Conservation (phyloP, 1,140 invertebrate species). For the Trichogramma pretiosum region DNA sequence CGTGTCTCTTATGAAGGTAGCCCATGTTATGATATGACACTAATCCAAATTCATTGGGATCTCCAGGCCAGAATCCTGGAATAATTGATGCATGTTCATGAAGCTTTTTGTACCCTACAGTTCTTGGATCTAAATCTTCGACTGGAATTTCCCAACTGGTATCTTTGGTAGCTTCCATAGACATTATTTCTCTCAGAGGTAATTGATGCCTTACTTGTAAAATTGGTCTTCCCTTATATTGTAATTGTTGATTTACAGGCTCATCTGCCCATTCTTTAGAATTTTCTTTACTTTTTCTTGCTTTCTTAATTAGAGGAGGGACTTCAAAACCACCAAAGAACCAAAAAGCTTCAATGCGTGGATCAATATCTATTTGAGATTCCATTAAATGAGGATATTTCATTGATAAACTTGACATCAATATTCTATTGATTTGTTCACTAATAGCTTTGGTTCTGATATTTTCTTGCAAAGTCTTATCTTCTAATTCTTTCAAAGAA, state of each 20-base stretch:
- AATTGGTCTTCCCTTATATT: conserved; percentile 57
- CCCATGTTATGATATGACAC: conserved; percentile 62
- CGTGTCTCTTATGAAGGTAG: conserved; percentile 42
- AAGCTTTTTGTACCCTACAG: conserved; percentile 46
- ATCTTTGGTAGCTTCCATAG: conserved; percentile 49
- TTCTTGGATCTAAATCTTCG: conserved; percentile 50
- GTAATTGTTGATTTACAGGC: conserved; percentile 53
- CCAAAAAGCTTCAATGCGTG: conserved; percentile 74
- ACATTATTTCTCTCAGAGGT: conserved; percentile 56
- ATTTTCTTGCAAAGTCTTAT: conserved; percentile 23
- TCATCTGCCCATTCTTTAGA: conserved; percentile 37
- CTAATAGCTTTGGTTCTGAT: conserved; percentile 46
- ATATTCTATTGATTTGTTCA: conserved; percentile 59
- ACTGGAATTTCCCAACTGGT: conserved; percentile 46
- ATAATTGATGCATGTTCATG: conserved; percentile 59
- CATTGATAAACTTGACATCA: conserved; percentile 49
- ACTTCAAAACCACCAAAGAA: conserved; percentile 59
- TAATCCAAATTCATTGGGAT: conserved; percentile 63
- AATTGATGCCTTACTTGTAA: conserved; percentile 55
- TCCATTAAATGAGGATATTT: conserved; percentile 54
- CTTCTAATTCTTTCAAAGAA: conserved; percentile 33
- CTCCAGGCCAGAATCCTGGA: conserved; percentile 75
- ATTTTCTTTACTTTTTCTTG: conserved; percentile 28
- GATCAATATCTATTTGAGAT: conserved; percentile 60
- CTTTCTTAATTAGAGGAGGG: conserved; percentile 38